Conservation (phyloP, 1,140 invertebrate genomes). For the Drosophila navojoa region DNA sequence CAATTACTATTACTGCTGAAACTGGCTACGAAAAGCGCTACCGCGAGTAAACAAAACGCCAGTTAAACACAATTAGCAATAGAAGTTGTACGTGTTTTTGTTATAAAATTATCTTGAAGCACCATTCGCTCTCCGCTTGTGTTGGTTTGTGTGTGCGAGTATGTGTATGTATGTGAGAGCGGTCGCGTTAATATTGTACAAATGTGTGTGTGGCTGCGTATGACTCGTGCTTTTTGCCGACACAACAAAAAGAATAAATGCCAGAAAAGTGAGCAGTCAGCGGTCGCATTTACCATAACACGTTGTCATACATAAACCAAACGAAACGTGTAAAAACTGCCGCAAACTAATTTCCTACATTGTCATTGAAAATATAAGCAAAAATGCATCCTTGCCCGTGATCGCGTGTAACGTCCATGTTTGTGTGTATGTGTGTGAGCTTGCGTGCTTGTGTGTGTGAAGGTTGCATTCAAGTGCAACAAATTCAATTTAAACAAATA, state of each 20-base stretch:
- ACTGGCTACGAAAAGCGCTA: constrained; percentile 43
- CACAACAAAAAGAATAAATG: constrained; percentile 54
- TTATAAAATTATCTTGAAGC: constrained; percentile 13
- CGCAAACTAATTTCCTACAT: not conserved
- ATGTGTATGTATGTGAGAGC: constrained; percentile 30
- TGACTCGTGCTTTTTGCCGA: constrained; percentile 76
- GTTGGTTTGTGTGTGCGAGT: constrained; percentile 13
- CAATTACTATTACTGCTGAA: constrained; percentile 55
- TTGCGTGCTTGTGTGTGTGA: constrained; percentile 13
- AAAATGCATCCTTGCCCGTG: constrained; percentile 22
- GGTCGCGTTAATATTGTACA: constrained; percentile 22
- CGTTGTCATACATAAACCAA: constrained; percentile 8
- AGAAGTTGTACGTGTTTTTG: constrained; percentile 41
- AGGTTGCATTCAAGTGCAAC: constrained; percentile 50
- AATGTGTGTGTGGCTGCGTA: constrained; percentile 47
- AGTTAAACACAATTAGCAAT: constrained; percentile 36
- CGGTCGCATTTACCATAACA: constrained; percentile 20
- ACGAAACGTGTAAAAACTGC: constrained; percentile 16
- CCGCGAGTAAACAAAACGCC: constrained; percentile 49
- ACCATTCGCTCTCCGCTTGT: constrained; percentile 11
- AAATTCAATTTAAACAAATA: constrained; percentile 39
- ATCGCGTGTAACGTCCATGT: constrained; percentile 16
- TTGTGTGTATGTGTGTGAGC: not conserved
- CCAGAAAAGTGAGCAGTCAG: constrained; percentile 28
- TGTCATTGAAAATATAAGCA: constrained; percentile 40